Evolutionary conservation across 2,888 invertebrate species (phyloP).

Genomic region (Nasonia oneida): DNA sequence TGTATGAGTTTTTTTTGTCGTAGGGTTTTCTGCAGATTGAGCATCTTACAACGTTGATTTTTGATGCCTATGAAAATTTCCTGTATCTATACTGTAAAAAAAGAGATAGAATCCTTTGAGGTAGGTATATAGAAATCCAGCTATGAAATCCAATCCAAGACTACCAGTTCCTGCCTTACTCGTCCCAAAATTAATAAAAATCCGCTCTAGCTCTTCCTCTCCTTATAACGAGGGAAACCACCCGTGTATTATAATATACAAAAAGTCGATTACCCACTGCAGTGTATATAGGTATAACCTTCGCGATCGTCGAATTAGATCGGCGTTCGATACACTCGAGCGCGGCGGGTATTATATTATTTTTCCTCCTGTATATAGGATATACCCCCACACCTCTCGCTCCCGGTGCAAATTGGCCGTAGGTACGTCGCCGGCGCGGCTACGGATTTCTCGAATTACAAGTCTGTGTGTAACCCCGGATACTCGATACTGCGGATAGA

Average conservation of each 20-base stretch:
- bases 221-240: neutral
- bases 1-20: too few species aligned
- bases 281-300: neutral
- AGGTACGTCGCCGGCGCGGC: slow-evolving; percentile 31
- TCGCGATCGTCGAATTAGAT: slow-evolving; percentile 26
- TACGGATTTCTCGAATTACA: slow-evolving; percentile 75
- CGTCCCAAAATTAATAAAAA: neutral
- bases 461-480: slow-evolving; percentile 66
- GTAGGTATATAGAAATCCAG: neutral
- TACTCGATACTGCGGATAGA: slow-evolving; percentile 63
- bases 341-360: slow-evolving; percentile 72
- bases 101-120: too few species aligned
- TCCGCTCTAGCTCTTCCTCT: neutral
- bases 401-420: slow-evolving; percentile 61
- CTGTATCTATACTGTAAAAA: too few species aligned
- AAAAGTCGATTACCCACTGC: neutral
- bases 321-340: slow-evolving; percentile 12
- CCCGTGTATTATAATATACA: neutral
- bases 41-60: too few species aligned
- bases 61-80: too few species aligned
- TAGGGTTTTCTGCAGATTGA: too few species aligned
- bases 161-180: neutral
- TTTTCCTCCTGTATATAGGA: neutral
- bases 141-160: neutral
- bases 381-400: slow-evolving; percentile 63